phyloP scores from a whole-genome alignment of 2,888 invertebrate genomes.

The Morpho helenor region DNA sequence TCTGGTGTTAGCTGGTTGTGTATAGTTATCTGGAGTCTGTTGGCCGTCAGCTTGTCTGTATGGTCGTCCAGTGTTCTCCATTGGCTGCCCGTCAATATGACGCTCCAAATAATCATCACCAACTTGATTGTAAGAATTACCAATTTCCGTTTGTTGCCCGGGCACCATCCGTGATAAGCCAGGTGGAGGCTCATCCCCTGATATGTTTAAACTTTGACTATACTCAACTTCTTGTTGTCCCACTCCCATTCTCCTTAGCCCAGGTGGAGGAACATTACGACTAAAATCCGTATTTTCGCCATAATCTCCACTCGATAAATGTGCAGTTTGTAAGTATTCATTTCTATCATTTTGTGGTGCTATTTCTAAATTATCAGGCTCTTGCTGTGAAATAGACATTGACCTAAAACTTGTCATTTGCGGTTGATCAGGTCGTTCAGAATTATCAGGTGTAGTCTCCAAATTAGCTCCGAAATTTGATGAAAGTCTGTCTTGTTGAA shows the following conservation, averaged over 20 bases:
- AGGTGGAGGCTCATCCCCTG: conserved; percentile 73
- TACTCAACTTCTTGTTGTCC: conserved; percentile 82
- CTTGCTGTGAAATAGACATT: conserved; percentile 43
- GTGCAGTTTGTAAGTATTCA: conserved; percentile 88
- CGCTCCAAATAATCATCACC: conserved; percentile 62
- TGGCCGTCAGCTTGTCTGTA: conserved; percentile 69
- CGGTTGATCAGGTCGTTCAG: conserved; percentile 81
- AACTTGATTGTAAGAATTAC: conserved; percentile 53
- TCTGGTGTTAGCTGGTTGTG: conserved; percentile 43
- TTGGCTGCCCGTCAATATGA: conserved; percentile 64
- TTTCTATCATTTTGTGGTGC: conserved; percentile 85
- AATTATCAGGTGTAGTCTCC: conserved; percentile 84
- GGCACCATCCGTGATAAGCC: conserved; percentile 75
- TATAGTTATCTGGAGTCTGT: conserved; percentile 53
- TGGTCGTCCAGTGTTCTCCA: conserved; percentile 50
- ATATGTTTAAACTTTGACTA: conserved; percentile 49
- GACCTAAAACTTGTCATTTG: conserved; percentile 44
- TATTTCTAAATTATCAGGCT: conserved; percentile 80
- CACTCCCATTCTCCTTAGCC: conserved; percentile 82
- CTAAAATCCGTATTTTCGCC: conserved; percentile 66
- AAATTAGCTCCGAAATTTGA: conserved; percentile 78
- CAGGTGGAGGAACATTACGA: conserved; percentile 80
- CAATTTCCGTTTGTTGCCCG: conserved; percentile 68
- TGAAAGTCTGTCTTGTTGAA: conserved; percentile 52
- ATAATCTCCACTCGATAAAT: conserved; percentile 80